A percentile compares a stretch with the other conserved stretches of the same genome.
These are phyloP conservation scores for Sorex fumeus DNA, from an alignment of 2,113 vertebrate genomes.

Conservation along the genomic window DNA sequence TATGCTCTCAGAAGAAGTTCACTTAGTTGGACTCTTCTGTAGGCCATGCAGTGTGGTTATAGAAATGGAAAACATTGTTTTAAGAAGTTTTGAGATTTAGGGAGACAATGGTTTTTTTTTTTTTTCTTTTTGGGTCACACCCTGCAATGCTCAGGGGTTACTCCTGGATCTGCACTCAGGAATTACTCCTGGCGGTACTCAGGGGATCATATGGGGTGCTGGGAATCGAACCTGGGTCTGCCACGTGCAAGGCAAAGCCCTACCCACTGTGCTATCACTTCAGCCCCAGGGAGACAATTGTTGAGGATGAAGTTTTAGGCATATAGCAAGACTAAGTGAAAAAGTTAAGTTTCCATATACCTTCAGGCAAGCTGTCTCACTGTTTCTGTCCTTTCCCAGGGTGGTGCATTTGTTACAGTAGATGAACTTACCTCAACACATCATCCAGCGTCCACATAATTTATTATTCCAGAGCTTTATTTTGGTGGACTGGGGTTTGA, in stretches of 20 bases:
- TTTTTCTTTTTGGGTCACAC: too few species aligned
- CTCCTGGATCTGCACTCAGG: too few species aligned
- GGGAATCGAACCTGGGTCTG: too few species aligned
- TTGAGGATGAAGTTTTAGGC: neutral
- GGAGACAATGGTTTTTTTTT: conserved; percentile 13
- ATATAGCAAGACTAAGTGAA: neutral
- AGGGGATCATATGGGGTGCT: too few species aligned
- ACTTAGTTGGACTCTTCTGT: neutral
- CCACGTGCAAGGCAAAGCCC: too few species aligned
- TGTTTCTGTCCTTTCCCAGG: neutral
- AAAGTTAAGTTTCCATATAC: neutral
- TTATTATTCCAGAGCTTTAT: too few species aligned
- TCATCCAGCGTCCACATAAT: neutral
- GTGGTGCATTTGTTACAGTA: neutral
- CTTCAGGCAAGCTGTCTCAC: fast-evolving
- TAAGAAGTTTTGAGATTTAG: neutral
- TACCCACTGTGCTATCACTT: too few species aligned
- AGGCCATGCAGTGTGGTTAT: neutral
- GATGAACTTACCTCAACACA: neutral
- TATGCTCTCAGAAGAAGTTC: neutral
- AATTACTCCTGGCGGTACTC: too few species aligned
- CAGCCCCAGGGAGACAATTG: too few species aligned
- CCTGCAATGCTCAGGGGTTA: too few species aligned
- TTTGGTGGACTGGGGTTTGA: too few species aligned
- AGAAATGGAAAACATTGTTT: neutral